A percentile compares a stretch with the other conserved stretches of the same genome.
phyloP scores from a whole-genome alignment of 2,797 vertebrate species.

The Limnodromus scolopaceus region DNA sequence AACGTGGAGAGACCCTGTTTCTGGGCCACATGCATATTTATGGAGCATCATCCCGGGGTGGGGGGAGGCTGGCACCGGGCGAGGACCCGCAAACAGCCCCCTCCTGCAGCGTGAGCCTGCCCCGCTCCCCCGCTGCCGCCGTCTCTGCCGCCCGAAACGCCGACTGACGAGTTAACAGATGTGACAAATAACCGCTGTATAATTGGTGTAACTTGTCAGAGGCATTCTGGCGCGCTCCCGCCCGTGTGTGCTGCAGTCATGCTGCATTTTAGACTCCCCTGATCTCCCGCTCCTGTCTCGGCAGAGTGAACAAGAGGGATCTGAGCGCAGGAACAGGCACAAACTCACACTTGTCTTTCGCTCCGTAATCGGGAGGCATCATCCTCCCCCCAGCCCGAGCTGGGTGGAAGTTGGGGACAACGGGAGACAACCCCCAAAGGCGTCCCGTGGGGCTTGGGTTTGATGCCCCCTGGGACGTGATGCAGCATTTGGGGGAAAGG shows the following conservation, averaged over 20 bases:
- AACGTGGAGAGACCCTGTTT: background rate
- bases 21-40: background rate
- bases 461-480: background rate
- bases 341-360: background rate
- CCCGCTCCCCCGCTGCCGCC: background rate
- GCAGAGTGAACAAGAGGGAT: background rate
- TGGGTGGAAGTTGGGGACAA: background rate
- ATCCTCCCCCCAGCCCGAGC: background rate
- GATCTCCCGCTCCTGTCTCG: background rate
- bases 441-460: background rate
- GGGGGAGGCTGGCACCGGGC: background rate
- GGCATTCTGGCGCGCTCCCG: background rate
- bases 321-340: background rate
- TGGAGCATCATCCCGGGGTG: fast-evolving
- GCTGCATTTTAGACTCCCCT: background rate
- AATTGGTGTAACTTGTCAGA: background rate
- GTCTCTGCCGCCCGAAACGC: background rate
- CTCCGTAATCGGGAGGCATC: background rate
- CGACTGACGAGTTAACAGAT: background rate
- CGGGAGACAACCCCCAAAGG: background rate
- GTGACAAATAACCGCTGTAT: background rate
- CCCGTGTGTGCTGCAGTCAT: background rate
- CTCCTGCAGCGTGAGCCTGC: background rate
- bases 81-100: background rate
- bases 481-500: background rate